Evolutionary conservation across 1,140 invertebrate species (phyloP).

Genomic region (Goniozus legneri): DNA sequence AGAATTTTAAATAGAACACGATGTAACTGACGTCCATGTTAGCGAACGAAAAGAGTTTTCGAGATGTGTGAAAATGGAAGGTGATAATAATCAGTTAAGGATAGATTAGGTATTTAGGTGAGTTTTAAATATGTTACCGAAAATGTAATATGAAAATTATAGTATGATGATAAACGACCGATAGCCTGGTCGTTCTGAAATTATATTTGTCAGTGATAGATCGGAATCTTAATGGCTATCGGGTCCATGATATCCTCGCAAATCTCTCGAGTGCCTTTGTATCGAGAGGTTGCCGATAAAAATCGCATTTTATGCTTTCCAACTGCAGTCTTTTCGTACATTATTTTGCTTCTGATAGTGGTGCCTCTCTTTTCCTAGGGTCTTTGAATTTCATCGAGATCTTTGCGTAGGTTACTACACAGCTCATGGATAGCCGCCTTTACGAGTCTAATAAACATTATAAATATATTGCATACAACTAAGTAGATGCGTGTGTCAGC

Average conservation of each 20-base stretch:
- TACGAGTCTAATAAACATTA: not conserved
- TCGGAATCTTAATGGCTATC: conserved; percentile 16
- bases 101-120: no score
- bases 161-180: no score
- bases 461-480: conserved; percentile 2
- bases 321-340: conserved; percentile 2
- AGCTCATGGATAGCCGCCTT: not conserved
- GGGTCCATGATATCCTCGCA: conserved; percentile 21
- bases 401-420: conserved; percentile 6
- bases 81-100: no score
- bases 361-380: conserved; percentile 6
- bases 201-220: no score
- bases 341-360: not conserved
- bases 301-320: no score
- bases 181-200: no score
- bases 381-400: conserved; percentile 2
- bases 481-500: conserved; percentile 3
- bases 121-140: conserved; percentile 21
- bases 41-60: no score
- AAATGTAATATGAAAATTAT: no score
- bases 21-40: no score
- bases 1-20: no score
- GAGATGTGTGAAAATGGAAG: no score
- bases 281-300: conserved; percentile 17
- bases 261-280: conserved; percentile 23